Evolutionary conservation across 2,113 vertebrate species (phyloP), one percentile per base, ranked within the genome.

Genomic region (Ariopsis seemanni): DNA sequence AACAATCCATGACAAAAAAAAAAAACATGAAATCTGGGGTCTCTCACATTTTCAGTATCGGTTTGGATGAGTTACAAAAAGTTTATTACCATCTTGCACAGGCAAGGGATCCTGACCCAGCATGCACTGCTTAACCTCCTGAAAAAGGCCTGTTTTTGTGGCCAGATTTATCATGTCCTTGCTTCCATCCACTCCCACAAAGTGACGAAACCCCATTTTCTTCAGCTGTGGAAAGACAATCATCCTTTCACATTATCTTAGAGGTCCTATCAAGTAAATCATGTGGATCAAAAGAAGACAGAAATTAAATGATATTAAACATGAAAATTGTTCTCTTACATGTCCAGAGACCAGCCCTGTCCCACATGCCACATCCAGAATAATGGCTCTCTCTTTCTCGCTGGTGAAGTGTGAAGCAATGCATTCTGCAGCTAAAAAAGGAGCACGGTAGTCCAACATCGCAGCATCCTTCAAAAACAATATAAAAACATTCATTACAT

Each of bases 321-420:
- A 58, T 81, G 9, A 48, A 30, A 22, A 79, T n/a, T 1, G 86
- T 55, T 57, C 53, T 22, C 88, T 93, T 91, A 98, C 97, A 95
- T 96, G 94, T 34, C 91, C 90, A 78, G 95, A 96, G 77, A 96
- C 96, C 1, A 97, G 93, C 86, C 97, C 97, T 2, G 97, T 98
- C 20, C 97, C 97, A 90, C 97, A 98, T 27, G 96, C 97, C 87
- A 97, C 96, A 20, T 99, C 97, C 87, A 98, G 92, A 84, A 98
- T 93, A 27, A 93, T 48, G 4, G 95, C 94, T 8, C 65, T 83
- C 0, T 91, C 92, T 6, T 90, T 91, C 0, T 92, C 90, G 0
- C 87, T 89, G 0, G 72, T 89, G 85, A 96, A 95, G 81, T 94
- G 91, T 65, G 92, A 92, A 9, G 93, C 92, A 74, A 99, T 92